These are phyloP conservation scores for Dinoponera quadriceps DNA, from an alignment of 1,140 invertebrate genomes.

Conservation along the genomic window DNA sequence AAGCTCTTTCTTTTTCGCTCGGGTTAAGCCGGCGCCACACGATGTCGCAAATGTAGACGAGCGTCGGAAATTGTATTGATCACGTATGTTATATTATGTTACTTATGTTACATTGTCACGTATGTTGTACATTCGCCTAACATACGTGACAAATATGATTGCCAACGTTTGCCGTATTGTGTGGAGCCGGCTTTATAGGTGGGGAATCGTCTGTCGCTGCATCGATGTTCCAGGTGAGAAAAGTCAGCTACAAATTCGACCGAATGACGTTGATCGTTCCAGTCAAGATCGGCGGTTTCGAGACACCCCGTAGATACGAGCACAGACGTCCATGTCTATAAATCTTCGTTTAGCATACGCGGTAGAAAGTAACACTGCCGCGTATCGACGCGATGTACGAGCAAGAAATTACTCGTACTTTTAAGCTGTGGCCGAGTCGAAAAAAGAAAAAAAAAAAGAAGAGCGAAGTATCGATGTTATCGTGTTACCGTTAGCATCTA, in stretches of 20 bases:
- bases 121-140: no score
- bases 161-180: no score
- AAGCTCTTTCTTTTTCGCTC: no score
- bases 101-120: no score
- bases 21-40: no score
- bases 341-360: constrained; percentile 29
- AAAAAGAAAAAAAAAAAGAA: neutral
- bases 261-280: neutral
- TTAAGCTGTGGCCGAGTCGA: neutral
- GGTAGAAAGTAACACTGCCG: constrained; percentile 16
- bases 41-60: no score
- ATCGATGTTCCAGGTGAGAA: neutral
- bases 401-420: constrained; percentile 23
- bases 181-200: no score
- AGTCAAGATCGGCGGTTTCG: neutral
- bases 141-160: no score
- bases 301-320: constrained; percentile 17
- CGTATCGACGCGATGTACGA: neutral
- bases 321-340: constrained; percentile 6
- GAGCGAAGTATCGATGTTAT: constrained; percentile 34
- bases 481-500: neutral
- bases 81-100: no score
- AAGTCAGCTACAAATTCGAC: neutral
- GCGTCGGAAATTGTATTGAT: no score
- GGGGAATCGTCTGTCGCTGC: neutral